These are phyloP conservation scores for Oncorhynchus keta DNA, from an alignment of 2,113 vertebrate genomes.

Conservation along the genomic window DNA sequence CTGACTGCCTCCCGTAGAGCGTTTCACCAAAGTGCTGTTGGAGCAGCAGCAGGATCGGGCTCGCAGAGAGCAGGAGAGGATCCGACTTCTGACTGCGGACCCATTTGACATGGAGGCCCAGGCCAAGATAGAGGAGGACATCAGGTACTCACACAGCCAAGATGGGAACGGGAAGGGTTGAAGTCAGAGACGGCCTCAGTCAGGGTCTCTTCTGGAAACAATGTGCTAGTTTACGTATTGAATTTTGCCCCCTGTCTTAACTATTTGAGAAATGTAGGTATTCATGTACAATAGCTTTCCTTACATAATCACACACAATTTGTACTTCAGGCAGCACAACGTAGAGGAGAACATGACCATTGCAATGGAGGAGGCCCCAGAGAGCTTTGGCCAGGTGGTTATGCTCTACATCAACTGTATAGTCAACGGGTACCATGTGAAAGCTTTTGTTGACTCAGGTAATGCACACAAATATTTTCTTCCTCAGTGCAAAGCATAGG, in stretches of 20 bases:
- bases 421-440: slow-evolving; percentile 97
- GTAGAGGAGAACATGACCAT: slow-evolving; percentile 99
- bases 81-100: slow-evolving; percentile 91
- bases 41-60: slow-evolving; percentile 97
- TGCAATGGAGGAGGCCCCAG: slow-evolving; percentile 97
- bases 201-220: background rate
- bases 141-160: slow-evolving; percentile 76
- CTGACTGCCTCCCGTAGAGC: slow-evolving; percentile 72
- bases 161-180: background rate
- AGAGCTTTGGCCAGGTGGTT: slow-evolving; percentile 98
- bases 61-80: slow-evolving; percentile 91
- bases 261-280: background rate
- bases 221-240: background rate
- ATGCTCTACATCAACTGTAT: slow-evolving; percentile 99
- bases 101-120: slow-evolving; percentile 98
- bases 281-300: background rate
- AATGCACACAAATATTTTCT: slow-evolving; percentile 2
- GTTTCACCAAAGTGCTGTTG: slow-evolving; percentile 89
- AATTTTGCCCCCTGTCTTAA: background rate
- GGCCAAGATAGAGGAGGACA: slow-evolving; percentile 98
- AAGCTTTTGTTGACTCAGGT: slow-evolving; percentile 99
- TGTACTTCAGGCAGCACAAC: slow-evolving; percentile 88
- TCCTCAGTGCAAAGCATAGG: background rate
- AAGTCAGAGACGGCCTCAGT: background rate
- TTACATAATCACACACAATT: background rate